Conservation (phyloP, 2,888 invertebrate species). For the Coelogynopora nodosa region DNA sequence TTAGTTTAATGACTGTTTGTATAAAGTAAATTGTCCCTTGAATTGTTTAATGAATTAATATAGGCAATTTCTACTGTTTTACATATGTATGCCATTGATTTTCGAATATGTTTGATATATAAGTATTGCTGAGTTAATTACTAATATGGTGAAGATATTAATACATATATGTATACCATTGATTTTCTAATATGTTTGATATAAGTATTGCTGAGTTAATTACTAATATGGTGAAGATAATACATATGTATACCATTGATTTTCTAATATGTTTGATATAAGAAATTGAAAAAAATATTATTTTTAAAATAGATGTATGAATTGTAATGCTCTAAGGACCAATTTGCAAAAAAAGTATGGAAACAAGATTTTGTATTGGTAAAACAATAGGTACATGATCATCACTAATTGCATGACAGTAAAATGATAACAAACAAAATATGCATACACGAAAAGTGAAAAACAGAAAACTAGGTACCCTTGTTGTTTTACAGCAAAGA, state of each 20-base stretch:
- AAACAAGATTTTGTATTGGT: background rate
- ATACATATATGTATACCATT: background rate
- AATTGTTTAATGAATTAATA: conserved; percentile 31
- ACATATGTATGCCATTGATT: conserved; percentile 31
- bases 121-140: background rate
- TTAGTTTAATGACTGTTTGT: conserved; percentile 31
- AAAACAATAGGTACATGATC: background rate
- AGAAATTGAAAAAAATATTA: background rate
- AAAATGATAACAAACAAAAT: background rate
- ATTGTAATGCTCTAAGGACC: background rate
- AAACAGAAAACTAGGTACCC: background rate
- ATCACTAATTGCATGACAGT: background rate
- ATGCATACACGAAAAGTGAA: background rate
- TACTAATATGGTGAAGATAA: too few relatives aligned
- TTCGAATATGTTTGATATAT: conserved; percentile 15
- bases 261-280: conserved; percentile 10
- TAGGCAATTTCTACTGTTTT: conserved; percentile 31
- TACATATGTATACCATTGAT: conserved; percentile 28
- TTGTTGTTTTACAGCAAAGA: background rate
- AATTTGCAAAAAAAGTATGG: background rate
- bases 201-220: too few relatives aligned
- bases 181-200: too few relatives aligned
- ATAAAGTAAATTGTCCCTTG: conserved; percentile 31
- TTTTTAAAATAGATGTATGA: background rate
- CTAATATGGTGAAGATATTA: background rate